Percentiles rank a stretch among this genome's conserved stretches.
Evolutionary conservation across 2,797 vertebrate species (phyloP).

Genomic region (Gobio occitaniae): DNA sequence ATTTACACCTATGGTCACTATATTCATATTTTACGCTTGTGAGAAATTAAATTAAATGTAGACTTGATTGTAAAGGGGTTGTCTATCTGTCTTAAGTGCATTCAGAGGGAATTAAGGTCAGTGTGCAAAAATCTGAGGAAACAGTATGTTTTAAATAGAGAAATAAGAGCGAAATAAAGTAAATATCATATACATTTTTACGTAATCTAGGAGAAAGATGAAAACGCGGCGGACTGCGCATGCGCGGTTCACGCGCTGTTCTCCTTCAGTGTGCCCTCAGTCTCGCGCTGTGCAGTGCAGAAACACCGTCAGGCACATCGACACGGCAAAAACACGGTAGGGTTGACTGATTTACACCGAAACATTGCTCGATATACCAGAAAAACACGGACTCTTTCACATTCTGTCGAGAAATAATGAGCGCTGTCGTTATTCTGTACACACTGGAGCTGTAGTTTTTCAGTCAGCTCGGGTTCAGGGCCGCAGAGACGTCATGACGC

Average conservation of each 20-base stretch:
- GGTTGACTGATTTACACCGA: conserved; percentile 20
- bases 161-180: background rate
- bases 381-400: background rate
- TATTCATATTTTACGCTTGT: background rate
- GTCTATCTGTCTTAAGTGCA: background rate
- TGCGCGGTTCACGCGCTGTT: conserved; percentile 66
- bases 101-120: background rate
- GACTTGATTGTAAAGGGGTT: too few species aligned
- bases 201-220: conserved; percentile 63
- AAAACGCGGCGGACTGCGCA: conserved; percentile 61
- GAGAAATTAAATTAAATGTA: background rate
- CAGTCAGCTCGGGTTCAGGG: background rate
- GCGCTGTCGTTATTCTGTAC: background rate
- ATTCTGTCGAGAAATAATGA: background rate
- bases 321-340: conserved; percentile 68
- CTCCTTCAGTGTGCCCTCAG: conserved; percentile 73
- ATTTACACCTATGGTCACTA: background rate
- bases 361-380: background rate
- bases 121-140: background rate
- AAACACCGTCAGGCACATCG: conserved; percentile 55
- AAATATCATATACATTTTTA: conserved; percentile 55
- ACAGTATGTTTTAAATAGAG: background rate
- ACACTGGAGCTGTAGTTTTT: background rate
- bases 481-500: conserved; percentile 11
- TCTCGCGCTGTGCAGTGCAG: conserved; percentile 52